These are phyloP conservation scores for Mactromeris polynyma DNA, from an alignment of 2,888 invertebrate species.

Conservation along the genomic window DNA sequence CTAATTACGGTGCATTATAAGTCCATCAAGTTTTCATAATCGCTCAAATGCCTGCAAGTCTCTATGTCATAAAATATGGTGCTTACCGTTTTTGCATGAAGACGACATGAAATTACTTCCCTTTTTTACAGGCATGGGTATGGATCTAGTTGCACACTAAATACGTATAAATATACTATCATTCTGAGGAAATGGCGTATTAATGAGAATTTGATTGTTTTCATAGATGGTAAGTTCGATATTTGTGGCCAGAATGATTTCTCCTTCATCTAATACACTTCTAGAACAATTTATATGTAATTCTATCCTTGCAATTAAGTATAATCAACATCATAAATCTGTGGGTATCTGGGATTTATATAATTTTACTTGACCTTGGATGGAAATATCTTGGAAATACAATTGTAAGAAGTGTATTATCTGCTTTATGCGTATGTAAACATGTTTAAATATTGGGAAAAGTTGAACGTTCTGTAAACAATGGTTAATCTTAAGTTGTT, in stretches of 20 bases:
- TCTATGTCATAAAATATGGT: conserved; percentile 33
- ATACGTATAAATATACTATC: conserved; percentile 21
- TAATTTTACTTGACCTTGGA: not conserved
- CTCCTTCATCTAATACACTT: not conserved
- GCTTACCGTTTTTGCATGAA: conserved; percentile 51
- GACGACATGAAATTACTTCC: conserved; percentile 52
- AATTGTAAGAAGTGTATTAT: not conserved
- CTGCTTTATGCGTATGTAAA: too few relatives aligned
- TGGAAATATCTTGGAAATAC: not conserved
- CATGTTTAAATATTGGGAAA: too few relatives aligned
- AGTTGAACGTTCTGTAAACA: too few relatives aligned
- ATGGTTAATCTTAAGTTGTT: too few relatives aligned
- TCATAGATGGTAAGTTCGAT: not conserved
- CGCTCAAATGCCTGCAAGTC: conserved; percentile 31
- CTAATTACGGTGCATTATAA: conserved; percentile 54
- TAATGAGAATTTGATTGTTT: conserved; percentile 17
- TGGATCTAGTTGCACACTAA: conserved; percentile 14
- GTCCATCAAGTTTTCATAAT: conserved; percentile 56
- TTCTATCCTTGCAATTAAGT: not conserved
- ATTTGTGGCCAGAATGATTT: not conserved
- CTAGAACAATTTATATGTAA: conserved; percentile 12
- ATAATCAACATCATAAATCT: conserved; percentile 10
- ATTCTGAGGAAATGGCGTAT: not conserved
- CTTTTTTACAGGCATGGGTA: conserved; percentile 35
- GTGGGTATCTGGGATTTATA: not conserved